Percentiles rank a stretch among this genome's conserved stretches.
These are phyloP conservation scores for Jaculus jaculus DNA, from an alignment of 2,113 vertebrate genomes.

Conservation along the genomic window DNA sequence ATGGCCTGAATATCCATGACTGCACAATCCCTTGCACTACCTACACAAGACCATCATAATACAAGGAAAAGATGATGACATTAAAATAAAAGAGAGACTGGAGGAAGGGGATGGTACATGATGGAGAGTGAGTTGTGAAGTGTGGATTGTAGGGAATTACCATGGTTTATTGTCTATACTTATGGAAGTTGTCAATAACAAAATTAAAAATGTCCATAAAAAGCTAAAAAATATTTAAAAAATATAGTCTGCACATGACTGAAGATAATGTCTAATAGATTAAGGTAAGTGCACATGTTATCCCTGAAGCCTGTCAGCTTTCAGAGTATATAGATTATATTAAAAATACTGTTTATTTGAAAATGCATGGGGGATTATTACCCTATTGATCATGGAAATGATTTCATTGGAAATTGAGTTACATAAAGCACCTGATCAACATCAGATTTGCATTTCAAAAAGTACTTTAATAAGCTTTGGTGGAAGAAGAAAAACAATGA, in stretches of 20 bases:
- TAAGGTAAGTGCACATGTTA: not conserved
- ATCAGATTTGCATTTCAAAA: not conserved
- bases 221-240: not conserved
- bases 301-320: not conserved
- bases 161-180: too few species aligned
- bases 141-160: too few species aligned
- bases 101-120: too few species aligned
- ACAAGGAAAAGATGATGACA: too few species aligned
- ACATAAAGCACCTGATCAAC: not conserved
- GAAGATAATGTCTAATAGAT: not conserved
- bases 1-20: too few species aligned
- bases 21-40: too few species aligned
- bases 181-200: too few species aligned
- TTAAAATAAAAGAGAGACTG: too few species aligned
- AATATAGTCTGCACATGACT: conserved; percentile 14
- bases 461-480: not conserved
- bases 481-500: not conserved
- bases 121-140: too few species aligned
- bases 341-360: not conserved
- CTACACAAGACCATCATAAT: too few species aligned
- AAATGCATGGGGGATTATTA: not conserved
- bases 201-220: too few species aligned
- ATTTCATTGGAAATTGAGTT: not conserved
- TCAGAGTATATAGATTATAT: not conserved
- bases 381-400: not conserved